Conservation (phyloP, 2,888 invertebrate species). For the Crepidodera aurea region DNA sequence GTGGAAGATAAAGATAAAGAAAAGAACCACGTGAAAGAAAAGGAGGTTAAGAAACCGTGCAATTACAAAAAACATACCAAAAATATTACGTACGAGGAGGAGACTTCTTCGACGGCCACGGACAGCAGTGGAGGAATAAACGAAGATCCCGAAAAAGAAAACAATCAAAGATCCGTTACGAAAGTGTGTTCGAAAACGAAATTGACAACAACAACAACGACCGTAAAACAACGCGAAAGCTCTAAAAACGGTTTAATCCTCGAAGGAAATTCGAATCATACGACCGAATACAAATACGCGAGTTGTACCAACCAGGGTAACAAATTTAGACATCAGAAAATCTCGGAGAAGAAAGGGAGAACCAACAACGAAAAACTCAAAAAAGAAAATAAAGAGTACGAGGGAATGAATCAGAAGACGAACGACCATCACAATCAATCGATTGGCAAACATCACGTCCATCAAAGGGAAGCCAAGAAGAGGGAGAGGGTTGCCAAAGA, state of each 20-base stretch:
- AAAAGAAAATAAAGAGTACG: slow-evolving; percentile 30
- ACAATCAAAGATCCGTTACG: slow-evolving; percentile 45
- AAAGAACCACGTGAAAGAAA: slow-evolving; percentile 43
- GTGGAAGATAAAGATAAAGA: slow-evolving; percentile 26
- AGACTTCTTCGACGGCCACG: slow-evolving; percentile 75
- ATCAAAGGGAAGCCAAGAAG: slow-evolving; percentile 40
- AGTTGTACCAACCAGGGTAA: slow-evolving; percentile 31
- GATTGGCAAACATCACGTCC: slow-evolving; percentile 27
- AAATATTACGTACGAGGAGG: slow-evolving; percentile 66
- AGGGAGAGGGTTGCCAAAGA: slow-evolving; percentile 48
- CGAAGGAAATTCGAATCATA: slow-evolving; percentile 34
- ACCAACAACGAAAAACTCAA: slow-evolving; percentile 36
- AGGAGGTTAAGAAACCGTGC: slow-evolving; percentile 47
- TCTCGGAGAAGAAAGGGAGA: slow-evolving; percentile 32
- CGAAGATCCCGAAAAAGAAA: slow-evolving; percentile 49
- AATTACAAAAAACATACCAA: slow-evolving; percentile 47
- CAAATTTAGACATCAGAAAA: slow-evolving; percentile 33
- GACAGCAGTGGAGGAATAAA: slow-evolving; percentile 68
- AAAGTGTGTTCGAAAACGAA: slow-evolving; percentile 46
- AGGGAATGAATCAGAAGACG: slow-evolving; percentile 21
- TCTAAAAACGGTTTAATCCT: slow-evolving; percentile 20
- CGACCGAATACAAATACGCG: slow-evolving; percentile 36
- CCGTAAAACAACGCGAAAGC: slow-evolving; percentile 5
- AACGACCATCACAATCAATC: slow-evolving; percentile 23
- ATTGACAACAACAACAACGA: too few relatives aligned